Evolutionary conservation across 2,113 vertebrate genomes (phyloP).

Genomic region (Halichoeres trimaculatus): DNA sequence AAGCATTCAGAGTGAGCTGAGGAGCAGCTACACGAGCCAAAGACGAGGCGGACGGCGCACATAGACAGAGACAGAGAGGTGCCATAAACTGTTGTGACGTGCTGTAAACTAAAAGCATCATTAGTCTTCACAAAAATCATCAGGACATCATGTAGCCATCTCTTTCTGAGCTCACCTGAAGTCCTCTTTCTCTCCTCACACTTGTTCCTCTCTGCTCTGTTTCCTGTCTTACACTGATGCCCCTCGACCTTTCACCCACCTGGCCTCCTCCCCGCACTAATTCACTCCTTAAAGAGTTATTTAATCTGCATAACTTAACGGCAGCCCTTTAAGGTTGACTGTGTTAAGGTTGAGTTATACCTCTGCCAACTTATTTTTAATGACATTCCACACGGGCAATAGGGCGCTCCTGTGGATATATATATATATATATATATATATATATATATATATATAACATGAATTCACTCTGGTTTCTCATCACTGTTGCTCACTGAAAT

Average conservation of each 20-base stretch:
- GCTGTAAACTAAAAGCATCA: not conserved
- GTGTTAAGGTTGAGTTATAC: slow-evolving; percentile 42
- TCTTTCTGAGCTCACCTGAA: not conserved
- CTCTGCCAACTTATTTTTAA: slow-evolving; percentile 35
- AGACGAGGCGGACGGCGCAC: no score
- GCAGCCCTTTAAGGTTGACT: slow-evolving; percentile 22
- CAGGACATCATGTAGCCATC: not conserved
- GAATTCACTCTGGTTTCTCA: slow-evolving; percentile 33
- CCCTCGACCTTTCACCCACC: slow-evolving; percentile 33
- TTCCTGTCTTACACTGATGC: slow-evolving; percentile 20
- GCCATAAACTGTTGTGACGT: not conserved
- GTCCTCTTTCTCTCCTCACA: not conserved
- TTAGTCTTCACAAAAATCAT: not conserved
- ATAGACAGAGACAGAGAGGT: not conserved
- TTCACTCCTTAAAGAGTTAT: slow-evolving; percentile 38
- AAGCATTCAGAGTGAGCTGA: slow-evolving; percentile 32
- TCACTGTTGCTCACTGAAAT: slow-evolving; percentile 36
- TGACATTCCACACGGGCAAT: slow-evolving; percentile 16
- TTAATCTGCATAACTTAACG: slow-evolving; percentile 28
- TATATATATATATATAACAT: no score
- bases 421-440: no score
- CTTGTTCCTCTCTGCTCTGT: slow-evolving; percentile 12
- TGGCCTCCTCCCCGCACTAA: slow-evolving; percentile 33
- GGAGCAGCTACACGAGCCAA: not conserved
- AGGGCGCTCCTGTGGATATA: slow-evolving; percentile 15